Conservation (phyloP, 2,797 vertebrate genomes). For the Octomys mimax region DNA sequence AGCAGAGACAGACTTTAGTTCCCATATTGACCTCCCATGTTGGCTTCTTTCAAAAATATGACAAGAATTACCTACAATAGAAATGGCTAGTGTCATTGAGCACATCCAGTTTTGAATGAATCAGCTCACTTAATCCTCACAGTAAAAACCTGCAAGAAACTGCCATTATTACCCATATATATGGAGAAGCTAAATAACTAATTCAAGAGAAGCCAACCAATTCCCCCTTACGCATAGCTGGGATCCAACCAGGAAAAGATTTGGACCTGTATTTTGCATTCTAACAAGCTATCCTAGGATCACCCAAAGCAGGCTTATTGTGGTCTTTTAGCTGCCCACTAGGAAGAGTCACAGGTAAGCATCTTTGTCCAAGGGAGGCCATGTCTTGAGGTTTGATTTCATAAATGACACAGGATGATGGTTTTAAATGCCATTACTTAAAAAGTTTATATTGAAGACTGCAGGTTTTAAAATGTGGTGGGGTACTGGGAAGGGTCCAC, state of each 20-base stretch:
- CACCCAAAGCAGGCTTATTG: background rate
- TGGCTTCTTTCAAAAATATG: background rate
- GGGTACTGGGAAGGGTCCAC: background rate
- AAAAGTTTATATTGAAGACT: slow-evolving; percentile 50
- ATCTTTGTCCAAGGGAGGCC: background rate
- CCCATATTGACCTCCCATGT: background rate
- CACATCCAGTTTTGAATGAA: background rate
- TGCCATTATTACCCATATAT: background rate
- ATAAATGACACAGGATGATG: background rate
- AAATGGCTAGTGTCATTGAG: background rate
- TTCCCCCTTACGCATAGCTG: background rate
- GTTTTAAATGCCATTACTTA: slow-evolving; percentile 37
- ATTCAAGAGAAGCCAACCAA: background rate
- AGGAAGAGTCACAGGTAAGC: background rate
- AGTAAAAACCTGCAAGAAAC: background rate
- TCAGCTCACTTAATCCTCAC: background rate
- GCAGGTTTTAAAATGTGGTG: background rate
- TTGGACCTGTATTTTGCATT: background rate
- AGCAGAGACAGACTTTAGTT: background rate
- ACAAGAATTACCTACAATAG: background rate
- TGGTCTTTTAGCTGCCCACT: background rate
- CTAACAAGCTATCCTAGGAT: background rate
- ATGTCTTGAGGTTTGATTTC: slow-evolving; percentile 56
- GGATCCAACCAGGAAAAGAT: background rate
- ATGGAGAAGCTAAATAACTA: background rate